phyloP scores from a whole-genome alignment of 1,140 invertebrate genomes.

The Drosophila santomea region DNA sequence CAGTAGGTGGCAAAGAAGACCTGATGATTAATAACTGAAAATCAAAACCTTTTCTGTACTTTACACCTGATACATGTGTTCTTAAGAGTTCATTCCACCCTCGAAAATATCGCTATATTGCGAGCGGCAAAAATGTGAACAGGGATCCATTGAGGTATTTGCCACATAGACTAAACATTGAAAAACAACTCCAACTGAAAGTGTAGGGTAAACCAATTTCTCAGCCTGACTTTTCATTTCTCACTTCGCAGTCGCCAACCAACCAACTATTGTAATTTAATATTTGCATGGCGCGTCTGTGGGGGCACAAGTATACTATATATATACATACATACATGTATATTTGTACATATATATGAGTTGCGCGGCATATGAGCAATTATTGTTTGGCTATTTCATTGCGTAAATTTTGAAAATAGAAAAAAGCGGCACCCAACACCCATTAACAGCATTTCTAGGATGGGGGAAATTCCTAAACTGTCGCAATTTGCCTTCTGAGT shows the following conservation, averaged over 20 bases:
- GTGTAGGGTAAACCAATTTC: constrained; percentile 44
- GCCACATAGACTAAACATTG: constrained; percentile 66
- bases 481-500: constrained; percentile 71
- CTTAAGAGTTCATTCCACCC: constrained; percentile 23
- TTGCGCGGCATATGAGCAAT: constrained; percentile 42
- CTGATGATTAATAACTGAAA: constrained; percentile 18
- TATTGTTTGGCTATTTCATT: constrained; percentile 77
- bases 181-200: constrained; percentile 11
- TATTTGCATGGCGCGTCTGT: constrained; percentile 63
- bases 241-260: constrained; percentile 21
- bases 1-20: too few species aligned
- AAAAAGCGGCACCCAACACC: constrained; percentile 30
- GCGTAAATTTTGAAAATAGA: constrained; percentile 81
- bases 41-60: neutral
- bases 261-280: constrained; percentile 62
- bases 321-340: neutral
- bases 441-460: constrained; percentile 9
- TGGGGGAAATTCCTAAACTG: constrained; percentile 47
- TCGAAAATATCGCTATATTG: neutral
- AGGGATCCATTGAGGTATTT: constrained; percentile 2
- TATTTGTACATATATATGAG: constrained; percentile 5
- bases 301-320: neutral
- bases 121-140: neutral
- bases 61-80: neutral
- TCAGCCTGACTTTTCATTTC: constrained; percentile 26